Percentiles rank a stretch among this genome's conserved stretches.
phyloP scores from a whole-genome alignment of 2,113 vertebrate species.

The Trogon surrucura region DNA sequence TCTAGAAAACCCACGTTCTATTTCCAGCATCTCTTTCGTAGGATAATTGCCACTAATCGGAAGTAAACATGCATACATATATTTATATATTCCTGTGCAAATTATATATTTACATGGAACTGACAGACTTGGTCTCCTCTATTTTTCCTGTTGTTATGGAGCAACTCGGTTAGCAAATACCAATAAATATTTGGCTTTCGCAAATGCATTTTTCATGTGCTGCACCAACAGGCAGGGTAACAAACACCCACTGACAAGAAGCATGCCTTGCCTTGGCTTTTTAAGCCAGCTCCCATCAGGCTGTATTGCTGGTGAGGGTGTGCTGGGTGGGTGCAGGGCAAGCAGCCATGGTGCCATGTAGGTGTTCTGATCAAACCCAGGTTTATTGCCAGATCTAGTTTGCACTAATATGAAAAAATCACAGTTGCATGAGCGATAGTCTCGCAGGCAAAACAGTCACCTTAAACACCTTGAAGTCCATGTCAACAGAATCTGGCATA shows the following conservation, averaged over 20 bases:
- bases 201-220: neutral
- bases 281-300: neutral
- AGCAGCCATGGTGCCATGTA: neutral
- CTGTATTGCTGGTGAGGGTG: neutral
- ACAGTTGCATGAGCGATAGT: neutral
- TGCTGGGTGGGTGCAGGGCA: neutral
- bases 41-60: constrained; percentile 67
- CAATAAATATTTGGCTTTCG: constrained; percentile 38
- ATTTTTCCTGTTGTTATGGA: constrained; percentile 32
- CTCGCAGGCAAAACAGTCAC: neutral
- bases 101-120: constrained; percentile 65
- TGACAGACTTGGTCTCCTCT: constrained; percentile 39
- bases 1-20: neutral
- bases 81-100: constrained; percentile 54
- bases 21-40: constrained; percentile 46
- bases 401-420: neutral
- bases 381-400: neutral
- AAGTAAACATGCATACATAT: constrained; percentile 37
- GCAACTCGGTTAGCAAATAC: constrained; percentile 3
- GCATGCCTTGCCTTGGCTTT: neutral
- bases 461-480: neutral
- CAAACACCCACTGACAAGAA: neutral
- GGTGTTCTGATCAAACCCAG: neutral
- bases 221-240: neutral
- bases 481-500: neutral